phyloP scores from a whole-genome alignment of 2,888 invertebrate species.

The Dolomedes plantarius region DNA sequence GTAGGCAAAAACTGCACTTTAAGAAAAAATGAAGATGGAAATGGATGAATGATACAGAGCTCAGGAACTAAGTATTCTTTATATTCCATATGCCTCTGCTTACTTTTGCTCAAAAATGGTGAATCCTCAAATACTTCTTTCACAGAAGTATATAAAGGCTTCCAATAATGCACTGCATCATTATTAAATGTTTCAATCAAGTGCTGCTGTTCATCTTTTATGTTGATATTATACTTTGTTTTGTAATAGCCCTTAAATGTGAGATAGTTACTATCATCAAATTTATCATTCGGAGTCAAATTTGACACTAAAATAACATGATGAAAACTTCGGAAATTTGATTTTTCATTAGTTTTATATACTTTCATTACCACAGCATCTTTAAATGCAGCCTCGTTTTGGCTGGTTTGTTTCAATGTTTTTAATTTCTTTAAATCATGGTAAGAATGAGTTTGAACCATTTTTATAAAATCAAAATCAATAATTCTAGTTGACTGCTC shows the following conservation, averaged over 20 bases:
- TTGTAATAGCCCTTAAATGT: slow-evolving; percentile 96
- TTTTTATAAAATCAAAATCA: slow-evolving; percentile 87
- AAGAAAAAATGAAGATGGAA: slow-evolving; percentile 84
- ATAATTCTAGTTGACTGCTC: too few relatives aligned
- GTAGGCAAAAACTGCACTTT: slow-evolving; percentile 90
- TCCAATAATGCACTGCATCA: slow-evolving; percentile 92
- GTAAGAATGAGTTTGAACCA: slow-evolving; percentile 84
- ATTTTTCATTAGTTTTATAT: slow-evolving; percentile 88
- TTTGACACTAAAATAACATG: slow-evolving; percentile 96
- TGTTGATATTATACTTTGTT: slow-evolving; percentile 90
- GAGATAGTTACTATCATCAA: slow-evolving; percentile 84
- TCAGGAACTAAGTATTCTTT: slow-evolving; percentile 87
- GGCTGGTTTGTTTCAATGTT: slow-evolving; percentile 78
- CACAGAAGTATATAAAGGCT: slow-evolving; percentile 92
- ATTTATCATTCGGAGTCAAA: slow-evolving; percentile 88
- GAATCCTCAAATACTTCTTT: slow-evolving; percentile 78
- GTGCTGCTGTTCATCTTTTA: slow-evolving; percentile 92
- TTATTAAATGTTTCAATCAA: slow-evolving; percentile 98
- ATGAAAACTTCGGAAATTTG: slow-evolving; percentile 91
- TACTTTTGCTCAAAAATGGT: slow-evolving; percentile 81
- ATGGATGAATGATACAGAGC: slow-evolving; percentile 83
- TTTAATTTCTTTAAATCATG: background rate
- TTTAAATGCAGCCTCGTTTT: slow-evolving; percentile 86
- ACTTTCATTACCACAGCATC: slow-evolving; percentile 99
- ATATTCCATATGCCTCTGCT: slow-evolving; percentile 80